Evolutionary conservation across 2,888 invertebrate genomes (phyloP).

Genomic region (Yponomeuta malinellus): DNA sequence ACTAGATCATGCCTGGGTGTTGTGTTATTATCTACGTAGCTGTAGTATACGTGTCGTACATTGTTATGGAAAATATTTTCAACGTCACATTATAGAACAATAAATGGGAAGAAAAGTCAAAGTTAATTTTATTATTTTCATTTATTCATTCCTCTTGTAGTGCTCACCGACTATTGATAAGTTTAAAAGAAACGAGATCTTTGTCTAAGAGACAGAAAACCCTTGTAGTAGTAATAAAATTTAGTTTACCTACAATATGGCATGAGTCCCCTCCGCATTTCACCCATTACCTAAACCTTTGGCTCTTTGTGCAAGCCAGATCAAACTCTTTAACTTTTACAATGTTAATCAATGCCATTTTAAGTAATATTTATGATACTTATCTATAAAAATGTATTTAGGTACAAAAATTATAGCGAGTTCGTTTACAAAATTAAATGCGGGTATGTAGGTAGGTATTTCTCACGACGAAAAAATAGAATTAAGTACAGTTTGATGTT

Average conservation of each 20-base stretch:
- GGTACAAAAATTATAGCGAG: conserved; percentile 8
- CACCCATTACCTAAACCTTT: background rate
- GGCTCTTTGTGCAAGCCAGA: background rate
- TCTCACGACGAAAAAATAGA: background rate
- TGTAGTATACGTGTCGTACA: no score
- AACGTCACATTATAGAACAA: background rate
- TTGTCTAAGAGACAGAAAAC: conserved; percentile 37
- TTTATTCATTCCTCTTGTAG: conserved; percentile 62
- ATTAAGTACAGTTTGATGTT: conserved; percentile 7
- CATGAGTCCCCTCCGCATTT: background rate
- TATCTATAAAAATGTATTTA: background rate
- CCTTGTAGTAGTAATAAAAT: conserved; percentile 18
- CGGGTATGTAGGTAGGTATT: conserved; percentile 9
- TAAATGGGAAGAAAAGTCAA: conserved; percentile 8
- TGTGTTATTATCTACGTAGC: no score
- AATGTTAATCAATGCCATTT: conserved; percentile 7
- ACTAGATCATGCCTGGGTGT: no score
- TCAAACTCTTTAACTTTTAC: background rate
- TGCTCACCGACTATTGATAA: conserved; percentile 59
- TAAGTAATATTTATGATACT: background rate
- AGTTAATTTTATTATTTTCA: conserved; percentile 28
- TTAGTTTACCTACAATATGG: conserved; percentile 14
- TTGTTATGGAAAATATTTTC: no score
- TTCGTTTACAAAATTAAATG: conserved; percentile 13
- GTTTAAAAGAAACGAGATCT: conserved; percentile 58